Evolutionary conservation across 1,140 invertebrate genomes (phyloP).

Genomic region (Sitodiplosis mosellana): DNA sequence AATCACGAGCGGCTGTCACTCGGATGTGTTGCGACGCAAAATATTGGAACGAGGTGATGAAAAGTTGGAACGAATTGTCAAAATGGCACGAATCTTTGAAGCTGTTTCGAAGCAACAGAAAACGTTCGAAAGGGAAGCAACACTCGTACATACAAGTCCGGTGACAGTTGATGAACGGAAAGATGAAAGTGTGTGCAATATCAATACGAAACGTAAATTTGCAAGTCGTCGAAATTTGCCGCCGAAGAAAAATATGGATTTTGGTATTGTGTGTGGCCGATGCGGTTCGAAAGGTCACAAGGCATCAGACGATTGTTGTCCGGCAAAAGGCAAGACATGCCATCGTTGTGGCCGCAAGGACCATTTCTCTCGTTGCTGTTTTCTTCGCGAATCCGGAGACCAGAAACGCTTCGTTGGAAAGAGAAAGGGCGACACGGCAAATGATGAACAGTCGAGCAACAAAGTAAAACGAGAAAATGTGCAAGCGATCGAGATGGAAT

Average conservation of each 20-base stretch:
- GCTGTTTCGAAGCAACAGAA: not conserved
- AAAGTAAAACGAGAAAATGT: not conserved
- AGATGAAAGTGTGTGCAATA: not conserved
- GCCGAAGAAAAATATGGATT: too few species aligned
- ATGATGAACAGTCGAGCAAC: not conserved
- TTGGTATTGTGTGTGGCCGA: not conserved
- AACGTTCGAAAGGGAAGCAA: not conserved
- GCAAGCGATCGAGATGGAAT: not conserved
- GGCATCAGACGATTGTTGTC: not conserved
- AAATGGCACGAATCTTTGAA: not conserved
- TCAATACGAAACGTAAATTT: too few species aligned
- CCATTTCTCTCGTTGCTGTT: too few species aligned
- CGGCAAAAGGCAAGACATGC: conserved; percentile 1
- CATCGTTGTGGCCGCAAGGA: too few species aligned
- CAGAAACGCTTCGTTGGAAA: not conserved
- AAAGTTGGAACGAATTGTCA: not conserved
- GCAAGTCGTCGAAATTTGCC: not conserved
- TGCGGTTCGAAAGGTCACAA: conserved; percentile 1
- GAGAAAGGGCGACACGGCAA: not conserved
- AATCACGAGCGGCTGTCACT: not conserved
- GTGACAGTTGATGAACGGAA: not conserved
- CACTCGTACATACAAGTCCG: too few species aligned
- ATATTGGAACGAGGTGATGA: conserved; percentile 1
- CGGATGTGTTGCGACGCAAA: not conserved
- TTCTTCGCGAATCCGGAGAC: not conserved